Evolutionary conservation across 2,888 invertebrate genomes (phyloP), one percentile per base, ranked within the genome.

Genomic region (Graphium colonna): DNA sequence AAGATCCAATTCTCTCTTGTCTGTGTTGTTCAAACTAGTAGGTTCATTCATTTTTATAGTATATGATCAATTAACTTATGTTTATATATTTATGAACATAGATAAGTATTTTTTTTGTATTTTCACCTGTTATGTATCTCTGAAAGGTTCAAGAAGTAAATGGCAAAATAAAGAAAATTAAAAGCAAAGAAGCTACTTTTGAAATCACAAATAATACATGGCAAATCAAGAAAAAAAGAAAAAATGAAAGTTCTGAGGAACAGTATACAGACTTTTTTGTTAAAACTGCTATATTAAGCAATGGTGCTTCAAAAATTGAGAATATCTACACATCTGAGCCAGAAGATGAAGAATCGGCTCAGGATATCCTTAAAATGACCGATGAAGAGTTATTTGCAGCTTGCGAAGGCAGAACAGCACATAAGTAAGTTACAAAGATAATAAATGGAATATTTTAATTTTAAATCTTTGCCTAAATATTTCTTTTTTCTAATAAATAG

Each of bases 381-480:
- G 96, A 96, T 80, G 96, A 96, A 53, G 93, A 96, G 65, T 75
- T 97, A 26, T 95, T 95, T 76, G 92, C 91, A 31, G 94, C 94
- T 0, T 97, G 96, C 77, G 94, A 92, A 44, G 95, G 95, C 1
- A 88, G 96, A 64, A 97, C 96, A 1, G 95, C 94, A 1, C 96
- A 97, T 79, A 96, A 96, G 94, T 94, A 87, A 78, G 86, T 64
- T 47, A 39, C 17, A 21, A 21, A 21, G 21, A n/a, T n/a, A n/a
- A n/a, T n/a, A n/a, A n/a, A n/a, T n/a, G n/a, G n/a, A n/a, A n/a
- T n/a, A n/a, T n/a, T n/a, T n/a, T n/a, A n/a, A n/a, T n/a, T n/a
- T n/a, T n/a, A n/a, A n/a, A n/a, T n/a, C n/a, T n/a, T n/a, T n/a
- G n/a, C n/a, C n/a, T n/a, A n/a, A n/a, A n/a, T n/a, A n/a, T n/a